These are phyloP conservation scores for Helicoverpa armigera DNA, from an alignment of 1,140 invertebrate species.

Conservation along the genomic window DNA sequence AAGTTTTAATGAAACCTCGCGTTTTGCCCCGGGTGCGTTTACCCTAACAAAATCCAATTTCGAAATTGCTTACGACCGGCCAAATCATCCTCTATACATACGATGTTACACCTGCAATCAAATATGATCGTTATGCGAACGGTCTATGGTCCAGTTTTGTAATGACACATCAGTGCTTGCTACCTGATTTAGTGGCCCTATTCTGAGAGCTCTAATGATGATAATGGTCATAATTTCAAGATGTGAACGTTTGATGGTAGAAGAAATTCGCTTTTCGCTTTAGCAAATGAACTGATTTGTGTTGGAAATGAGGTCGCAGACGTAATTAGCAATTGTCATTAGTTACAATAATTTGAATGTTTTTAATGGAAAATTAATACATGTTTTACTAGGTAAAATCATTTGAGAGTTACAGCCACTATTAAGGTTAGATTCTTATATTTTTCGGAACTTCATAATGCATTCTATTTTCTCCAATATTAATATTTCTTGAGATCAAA, in stretches of 20 bases:
- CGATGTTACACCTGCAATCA: conserved; percentile 42
- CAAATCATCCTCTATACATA: conserved; percentile 53
- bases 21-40: conserved; percentile 18
- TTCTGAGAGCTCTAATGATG: conserved; percentile 43
- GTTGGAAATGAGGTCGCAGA: background rate
- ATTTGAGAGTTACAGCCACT: background rate
- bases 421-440: background rate
- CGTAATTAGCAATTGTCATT: conserved; percentile 23
- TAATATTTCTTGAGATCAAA: background rate
- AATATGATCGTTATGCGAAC: conserved; percentile 52
- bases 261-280: conserved; percentile 20
- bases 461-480: too few species aligned
- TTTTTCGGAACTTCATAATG: background rate
- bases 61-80: conserved; percentile 62
- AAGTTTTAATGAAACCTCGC: conserved; percentile 50
- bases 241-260: conserved; percentile 12
- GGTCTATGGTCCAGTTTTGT: conserved; percentile 45
- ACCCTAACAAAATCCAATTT: conserved; percentile 60
- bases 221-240: conserved; percentile 51
- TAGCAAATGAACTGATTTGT: conserved; percentile 22
- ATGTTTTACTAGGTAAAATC: conserved; percentile 7
- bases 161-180: background rate
- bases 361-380: conserved; percentile 14
- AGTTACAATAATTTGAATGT: conserved; percentile 2
- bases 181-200: conserved; percentile 48